Conservation (phyloP, 2,113 vertebrate species). For the Saccopteryx bilineata region DNA sequence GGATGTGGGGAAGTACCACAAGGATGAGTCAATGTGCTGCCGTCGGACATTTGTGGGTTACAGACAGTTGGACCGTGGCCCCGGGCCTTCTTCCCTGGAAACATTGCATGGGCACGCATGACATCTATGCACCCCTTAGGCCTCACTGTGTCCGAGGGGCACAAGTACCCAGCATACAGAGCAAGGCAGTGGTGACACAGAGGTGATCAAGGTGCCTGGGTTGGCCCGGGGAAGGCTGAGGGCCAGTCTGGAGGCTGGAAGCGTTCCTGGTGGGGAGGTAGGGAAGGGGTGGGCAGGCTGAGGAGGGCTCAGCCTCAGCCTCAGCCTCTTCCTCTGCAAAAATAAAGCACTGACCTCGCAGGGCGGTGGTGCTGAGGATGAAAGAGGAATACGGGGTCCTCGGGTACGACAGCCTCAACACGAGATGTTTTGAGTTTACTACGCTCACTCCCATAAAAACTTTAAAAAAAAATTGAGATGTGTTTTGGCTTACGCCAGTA, state of each 20-base stretch:
- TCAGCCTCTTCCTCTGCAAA: not conserved
- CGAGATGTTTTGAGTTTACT: too few relatives aligned
- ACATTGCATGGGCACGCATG: not conserved
- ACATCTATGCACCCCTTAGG: not conserved
- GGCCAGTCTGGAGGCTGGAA: not conserved
- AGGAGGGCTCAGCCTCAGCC: too few relatives aligned
- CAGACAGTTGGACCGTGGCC: not conserved
- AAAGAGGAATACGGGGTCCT: too few relatives aligned
- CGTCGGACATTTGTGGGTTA: too few relatives aligned
- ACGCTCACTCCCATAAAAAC: too few relatives aligned
- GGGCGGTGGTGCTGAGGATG: not conserved
- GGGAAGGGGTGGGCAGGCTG: too few relatives aligned
- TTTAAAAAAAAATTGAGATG: too few relatives aligned
- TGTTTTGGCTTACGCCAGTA: too few relatives aligned
- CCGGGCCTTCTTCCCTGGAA: not conserved
- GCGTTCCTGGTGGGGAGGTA: not conserved
- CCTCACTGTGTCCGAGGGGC: not conserved
- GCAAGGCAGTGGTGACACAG: not conserved
- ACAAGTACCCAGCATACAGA: not conserved
- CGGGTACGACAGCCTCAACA: too few relatives aligned
- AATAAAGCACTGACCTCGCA: too few relatives aligned
- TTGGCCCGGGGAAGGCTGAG: not conserved
- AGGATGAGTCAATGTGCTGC: rapidly evolving
- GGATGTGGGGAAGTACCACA: rapidly evolving
- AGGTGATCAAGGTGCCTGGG: not conserved